These are phyloP conservation scores for Meteorus colon DNA, from an alignment of 2,888 invertebrate genomes.

Conservation along the genomic window DNA sequence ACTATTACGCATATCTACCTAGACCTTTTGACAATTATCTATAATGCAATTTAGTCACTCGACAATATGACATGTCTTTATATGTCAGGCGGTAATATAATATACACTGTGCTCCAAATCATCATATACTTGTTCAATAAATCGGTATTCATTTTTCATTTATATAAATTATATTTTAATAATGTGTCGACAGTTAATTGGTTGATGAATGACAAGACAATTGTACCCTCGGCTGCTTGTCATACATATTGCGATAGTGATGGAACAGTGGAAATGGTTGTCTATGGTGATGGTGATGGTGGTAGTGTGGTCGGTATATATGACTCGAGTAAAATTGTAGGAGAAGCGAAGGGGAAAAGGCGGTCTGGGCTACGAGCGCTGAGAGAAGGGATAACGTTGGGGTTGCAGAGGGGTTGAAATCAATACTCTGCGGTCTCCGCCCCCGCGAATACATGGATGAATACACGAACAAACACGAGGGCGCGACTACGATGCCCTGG, in stretches of 20 bases:
- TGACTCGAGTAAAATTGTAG: constrained; percentile 41
- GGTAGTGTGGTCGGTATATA: constrained; percentile 14
- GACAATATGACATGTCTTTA: background rate
- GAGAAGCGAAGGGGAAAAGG: constrained; percentile 49
- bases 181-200: background rate
- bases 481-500: constrained; percentile 42
- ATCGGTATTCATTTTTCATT: background rate
- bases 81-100: background rate
- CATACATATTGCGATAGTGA: background rate
- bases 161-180: background rate
- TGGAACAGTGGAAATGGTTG: constrained; percentile 28
- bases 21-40: background rate
- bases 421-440: constrained; percentile 72
- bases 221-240: background rate
- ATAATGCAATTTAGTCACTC: background rate
- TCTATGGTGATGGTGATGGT: constrained; percentile 15
- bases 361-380: constrained; percentile 49
- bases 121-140: background rate
- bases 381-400: constrained; percentile 55
- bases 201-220: background rate
- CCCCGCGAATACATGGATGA: constrained; percentile 66
- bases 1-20: background rate
- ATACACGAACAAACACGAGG: constrained; percentile 64
- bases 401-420: constrained; percentile 65
- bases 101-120: background rate